Evolutionary conservation across 2,888 invertebrate species (phyloP).

Genomic region (Iselma pallidipennis): DNA sequence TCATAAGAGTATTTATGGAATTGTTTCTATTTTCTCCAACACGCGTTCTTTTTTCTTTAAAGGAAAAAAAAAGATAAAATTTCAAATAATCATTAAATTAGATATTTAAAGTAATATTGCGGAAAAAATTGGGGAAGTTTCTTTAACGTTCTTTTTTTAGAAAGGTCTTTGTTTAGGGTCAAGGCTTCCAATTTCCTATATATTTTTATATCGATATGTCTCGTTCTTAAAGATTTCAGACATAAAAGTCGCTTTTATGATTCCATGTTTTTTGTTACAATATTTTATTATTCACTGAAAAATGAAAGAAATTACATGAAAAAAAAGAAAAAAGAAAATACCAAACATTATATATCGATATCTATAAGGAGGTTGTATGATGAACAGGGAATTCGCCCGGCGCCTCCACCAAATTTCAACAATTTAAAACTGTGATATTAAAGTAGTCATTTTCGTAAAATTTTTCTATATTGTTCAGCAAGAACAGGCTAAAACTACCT

Average conservation of each 20-base stretch:
- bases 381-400: background rate
- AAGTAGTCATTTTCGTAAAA: no score
- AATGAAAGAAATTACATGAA: no score
- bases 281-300: background rate
- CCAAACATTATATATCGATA: background rate
- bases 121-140: background rate
- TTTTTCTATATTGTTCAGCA: no score
- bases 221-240: background rate
- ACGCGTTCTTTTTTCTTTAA: no score
- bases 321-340: background rate
- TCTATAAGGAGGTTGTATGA: no score
- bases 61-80: no score
- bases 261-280: background rate
- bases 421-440: conserved; percentile 19
- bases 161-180: background rate
- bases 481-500: conserved; percentile 18
- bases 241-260: background rate
- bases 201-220: background rate
- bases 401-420: conserved; percentile 12
- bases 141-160: background rate
- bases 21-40: conserved; percentile 17
- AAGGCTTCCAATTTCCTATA: background rate
- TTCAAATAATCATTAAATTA: conserved; percentile 16
- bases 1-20: conserved; percentile 7
- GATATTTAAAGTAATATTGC: conserved; percentile 11